Conservation (phyloP, 2,113 vertebrate genomes). For the Proterorhinus semilunaris region DNA sequence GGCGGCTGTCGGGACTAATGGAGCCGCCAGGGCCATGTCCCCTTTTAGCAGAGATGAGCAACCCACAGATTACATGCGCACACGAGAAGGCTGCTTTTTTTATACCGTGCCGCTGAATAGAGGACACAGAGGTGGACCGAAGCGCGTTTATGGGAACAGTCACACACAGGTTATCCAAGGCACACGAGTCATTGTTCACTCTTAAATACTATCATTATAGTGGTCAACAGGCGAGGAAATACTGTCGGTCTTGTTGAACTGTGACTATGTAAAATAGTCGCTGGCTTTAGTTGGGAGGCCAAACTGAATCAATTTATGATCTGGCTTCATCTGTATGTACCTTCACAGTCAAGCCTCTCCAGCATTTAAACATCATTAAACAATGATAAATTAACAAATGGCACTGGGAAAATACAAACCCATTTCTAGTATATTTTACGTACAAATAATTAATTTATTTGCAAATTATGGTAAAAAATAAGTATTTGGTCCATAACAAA, state of each 20-base stretch:
- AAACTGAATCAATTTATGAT: not conserved
- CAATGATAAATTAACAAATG: too few relatives aligned
- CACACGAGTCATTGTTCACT: not conserved
- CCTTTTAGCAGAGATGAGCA: constrained; percentile 54
- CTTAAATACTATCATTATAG: not conserved
- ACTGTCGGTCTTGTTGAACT: not conserved
- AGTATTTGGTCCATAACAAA: too few relatives aligned
- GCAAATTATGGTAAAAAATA: too few relatives aligned
- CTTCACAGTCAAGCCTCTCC: too few relatives aligned
- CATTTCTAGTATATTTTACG: too few relatives aligned
- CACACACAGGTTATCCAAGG: not conserved
- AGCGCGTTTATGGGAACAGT: not conserved
- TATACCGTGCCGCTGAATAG: constrained; percentile 16
- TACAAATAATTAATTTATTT: too few relatives aligned
- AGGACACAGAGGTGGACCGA: constrained; percentile 31
- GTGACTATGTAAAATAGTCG: not conserved
- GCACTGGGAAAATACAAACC: too few relatives aligned
- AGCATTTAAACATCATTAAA: too few relatives aligned
- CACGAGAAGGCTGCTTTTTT: constrained; percentile 27
- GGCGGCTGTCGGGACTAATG: constrained; percentile 47
- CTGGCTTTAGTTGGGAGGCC: not conserved
- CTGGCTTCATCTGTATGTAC: too few relatives aligned
- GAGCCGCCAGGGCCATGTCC: constrained; percentile 38
- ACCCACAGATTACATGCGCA: constrained; percentile 24
- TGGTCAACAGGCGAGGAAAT: too few relatives aligned